These are phyloP conservation scores for Platycheirus rosarum DNA, from an alignment of 2,888 invertebrate genomes.

Conservation along the genomic window DNA sequence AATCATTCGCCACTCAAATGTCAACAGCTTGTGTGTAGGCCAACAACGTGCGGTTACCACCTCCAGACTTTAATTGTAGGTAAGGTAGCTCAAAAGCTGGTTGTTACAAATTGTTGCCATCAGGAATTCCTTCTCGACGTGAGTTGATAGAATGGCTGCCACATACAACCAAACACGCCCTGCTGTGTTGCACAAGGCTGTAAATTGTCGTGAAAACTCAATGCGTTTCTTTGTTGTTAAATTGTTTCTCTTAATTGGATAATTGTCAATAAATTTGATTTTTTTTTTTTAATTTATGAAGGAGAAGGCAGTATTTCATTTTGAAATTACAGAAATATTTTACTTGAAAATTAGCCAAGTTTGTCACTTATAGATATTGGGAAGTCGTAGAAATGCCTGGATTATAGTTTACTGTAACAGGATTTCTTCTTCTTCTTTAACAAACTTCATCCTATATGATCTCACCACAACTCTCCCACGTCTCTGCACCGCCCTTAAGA, in stretches of 20 bases:
- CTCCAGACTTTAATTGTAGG: conserved; percentile 35
- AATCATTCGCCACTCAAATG: conserved; percentile 61
- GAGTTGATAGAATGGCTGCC: conserved; percentile 51
- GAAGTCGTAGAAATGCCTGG: too few species aligned
- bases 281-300: neutral
- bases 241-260: conserved; percentile 27
- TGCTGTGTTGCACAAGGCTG: conserved; percentile 58
- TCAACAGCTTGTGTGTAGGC: conserved; percentile 59
- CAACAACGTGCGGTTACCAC: conserved; percentile 43
- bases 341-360: too few species aligned
- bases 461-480: too few species aligned
- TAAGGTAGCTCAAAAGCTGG: conserved; percentile 53
- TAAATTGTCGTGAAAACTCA: conserved; percentile 40
- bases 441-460: too few species aligned
- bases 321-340: too few species aligned
- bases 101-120: conserved; percentile 41
- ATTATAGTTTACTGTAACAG: too few species aligned
- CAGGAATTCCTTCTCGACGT: conserved; percentile 47
- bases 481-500: too few species aligned
- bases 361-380: too few species aligned
- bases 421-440: too few species aligned
- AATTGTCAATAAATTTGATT: conserved; percentile 17
- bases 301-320: too few species aligned
- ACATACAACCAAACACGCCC: conserved; percentile 46
- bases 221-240: conserved; percentile 29